A percentile compares a stretch with the other conserved stretches of the same genome.
These are phyloP conservation scores for Hyles lineata DNA, from an alignment of 2,888 invertebrate species.

Conservation along the genomic window DNA sequence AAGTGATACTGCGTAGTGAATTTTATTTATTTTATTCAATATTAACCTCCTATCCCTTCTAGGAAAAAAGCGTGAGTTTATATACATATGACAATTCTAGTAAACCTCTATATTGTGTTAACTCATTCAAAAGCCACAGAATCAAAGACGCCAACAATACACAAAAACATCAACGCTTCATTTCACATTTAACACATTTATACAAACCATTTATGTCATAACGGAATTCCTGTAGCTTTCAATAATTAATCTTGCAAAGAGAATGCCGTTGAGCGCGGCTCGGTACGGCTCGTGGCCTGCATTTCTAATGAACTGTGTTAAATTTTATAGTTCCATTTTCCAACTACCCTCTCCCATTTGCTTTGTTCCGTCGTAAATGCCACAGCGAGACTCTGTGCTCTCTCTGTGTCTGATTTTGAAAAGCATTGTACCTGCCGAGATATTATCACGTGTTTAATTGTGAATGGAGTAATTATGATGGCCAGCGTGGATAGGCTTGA, in stretches of 20 bases:
- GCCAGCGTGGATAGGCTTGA: neutral
- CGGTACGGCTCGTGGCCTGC: slow-evolving; percentile 38
- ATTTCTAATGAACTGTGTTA: slow-evolving; percentile 48
- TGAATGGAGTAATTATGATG: slow-evolving; percentile 12
- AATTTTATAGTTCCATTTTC: slow-evolving; percentile 35
- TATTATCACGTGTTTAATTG: slow-evolving; percentile 17
- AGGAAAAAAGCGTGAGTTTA: no score
- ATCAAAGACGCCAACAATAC: no score
- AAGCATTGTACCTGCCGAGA: slow-evolving; percentile 1
- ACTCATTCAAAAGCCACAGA: no score
- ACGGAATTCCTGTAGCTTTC: slow-evolving; percentile 39
- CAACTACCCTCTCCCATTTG: slow-evolving; percentile 28
- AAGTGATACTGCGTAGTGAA: no score
- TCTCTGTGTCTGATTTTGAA: neutral
- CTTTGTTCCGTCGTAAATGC: neutral
- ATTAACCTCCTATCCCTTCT: no score
- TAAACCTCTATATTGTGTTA: no score
- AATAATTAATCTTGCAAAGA: slow-evolving; percentile 50
- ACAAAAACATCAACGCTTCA: no score
- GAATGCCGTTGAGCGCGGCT: slow-evolving; percentile 42
- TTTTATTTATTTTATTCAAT: no score
- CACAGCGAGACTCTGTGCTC: slow-evolving; percentile 1
- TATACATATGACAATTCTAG: no score
- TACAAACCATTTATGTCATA: neutral
- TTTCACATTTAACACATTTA: neutral